phyloP scores from a whole-genome alignment of 2,113 vertebrate genomes.

The Eclectus roratus region DNA sequence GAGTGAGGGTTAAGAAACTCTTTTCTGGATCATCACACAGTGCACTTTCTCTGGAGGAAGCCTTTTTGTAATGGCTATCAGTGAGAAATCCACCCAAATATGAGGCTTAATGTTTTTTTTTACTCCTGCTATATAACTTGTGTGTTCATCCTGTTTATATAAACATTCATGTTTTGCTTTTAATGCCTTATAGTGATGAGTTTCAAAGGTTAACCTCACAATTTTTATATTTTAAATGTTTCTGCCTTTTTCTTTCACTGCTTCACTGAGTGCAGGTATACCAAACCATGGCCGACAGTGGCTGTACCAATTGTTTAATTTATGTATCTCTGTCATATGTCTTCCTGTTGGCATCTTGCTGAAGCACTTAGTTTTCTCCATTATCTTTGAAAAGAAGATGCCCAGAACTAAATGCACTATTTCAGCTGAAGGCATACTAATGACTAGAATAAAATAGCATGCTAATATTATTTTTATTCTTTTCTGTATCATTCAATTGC shows the following conservation, averaged over 20 bases:
- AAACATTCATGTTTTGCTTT: background rate
- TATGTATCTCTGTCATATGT: background rate
- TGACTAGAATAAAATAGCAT: background rate
- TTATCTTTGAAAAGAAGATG: background rate
- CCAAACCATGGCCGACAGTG: background rate
- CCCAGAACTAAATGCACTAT: background rate
- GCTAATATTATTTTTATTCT: background rate
- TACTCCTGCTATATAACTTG: background rate
- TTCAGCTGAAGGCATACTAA: background rate
- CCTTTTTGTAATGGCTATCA: background rate
- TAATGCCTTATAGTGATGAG: background rate
- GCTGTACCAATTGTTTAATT: background rate
- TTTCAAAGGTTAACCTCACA: background rate
- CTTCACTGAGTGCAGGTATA: background rate
- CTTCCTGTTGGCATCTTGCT: background rate
- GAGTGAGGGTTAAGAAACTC: background rate
- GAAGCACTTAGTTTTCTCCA: background rate
- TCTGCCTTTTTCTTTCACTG: background rate
- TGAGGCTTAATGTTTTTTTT: background rate
- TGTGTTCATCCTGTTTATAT: background rate
- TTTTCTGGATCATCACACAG: background rate
- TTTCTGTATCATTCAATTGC: background rate
- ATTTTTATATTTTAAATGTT: background rate
- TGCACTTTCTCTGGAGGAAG: background rate
- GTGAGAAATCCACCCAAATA: background rate